Evolutionary conservation across 1,140 invertebrate species (phyloP).

Genomic region (Drosophila repleta): DNA sequence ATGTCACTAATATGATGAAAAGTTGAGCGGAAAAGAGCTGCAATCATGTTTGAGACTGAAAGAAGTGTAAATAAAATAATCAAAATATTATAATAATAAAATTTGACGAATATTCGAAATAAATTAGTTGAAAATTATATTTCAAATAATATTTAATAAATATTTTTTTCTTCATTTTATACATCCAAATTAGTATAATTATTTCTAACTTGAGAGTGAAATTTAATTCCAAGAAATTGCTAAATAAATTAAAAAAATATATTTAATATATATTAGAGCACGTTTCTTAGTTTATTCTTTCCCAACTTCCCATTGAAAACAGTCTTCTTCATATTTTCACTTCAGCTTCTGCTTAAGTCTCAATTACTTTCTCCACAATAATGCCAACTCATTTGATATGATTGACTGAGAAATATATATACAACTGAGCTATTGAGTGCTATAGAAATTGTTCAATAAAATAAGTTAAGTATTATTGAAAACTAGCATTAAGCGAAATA

Average conservation of each 20-base stretch:
- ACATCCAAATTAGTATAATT: too few relatives aligned
- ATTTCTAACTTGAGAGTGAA: too few relatives aligned
- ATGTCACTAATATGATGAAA: background rate
- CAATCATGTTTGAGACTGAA: background rate
- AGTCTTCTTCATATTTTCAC: background rate
- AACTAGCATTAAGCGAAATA: background rate
- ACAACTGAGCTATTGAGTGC: background rate
- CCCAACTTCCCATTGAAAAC: background rate
- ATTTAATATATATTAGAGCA: too few relatives aligned
- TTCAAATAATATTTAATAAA: background rate
- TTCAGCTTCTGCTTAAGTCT: background rate
- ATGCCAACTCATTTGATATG: background rate
- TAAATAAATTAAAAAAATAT: too few relatives aligned
- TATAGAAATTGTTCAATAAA: background rate
- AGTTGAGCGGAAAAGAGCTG: background rate
- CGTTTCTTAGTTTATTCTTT: too few relatives aligned
- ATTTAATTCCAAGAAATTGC: too few relatives aligned
- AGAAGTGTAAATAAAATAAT: background rate
- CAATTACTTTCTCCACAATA: slow-evolving; percentile 9
- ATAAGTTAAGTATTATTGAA: too few relatives aligned
- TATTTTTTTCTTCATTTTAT: too few relatives aligned
- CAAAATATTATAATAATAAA: background rate
- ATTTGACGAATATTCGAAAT: too few relatives aligned
- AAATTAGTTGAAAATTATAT: background rate
- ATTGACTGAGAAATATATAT: background rate